Base-by-base conservation (phyloP, 2,888 invertebrate species). In the Erebia ligea region DNA sequence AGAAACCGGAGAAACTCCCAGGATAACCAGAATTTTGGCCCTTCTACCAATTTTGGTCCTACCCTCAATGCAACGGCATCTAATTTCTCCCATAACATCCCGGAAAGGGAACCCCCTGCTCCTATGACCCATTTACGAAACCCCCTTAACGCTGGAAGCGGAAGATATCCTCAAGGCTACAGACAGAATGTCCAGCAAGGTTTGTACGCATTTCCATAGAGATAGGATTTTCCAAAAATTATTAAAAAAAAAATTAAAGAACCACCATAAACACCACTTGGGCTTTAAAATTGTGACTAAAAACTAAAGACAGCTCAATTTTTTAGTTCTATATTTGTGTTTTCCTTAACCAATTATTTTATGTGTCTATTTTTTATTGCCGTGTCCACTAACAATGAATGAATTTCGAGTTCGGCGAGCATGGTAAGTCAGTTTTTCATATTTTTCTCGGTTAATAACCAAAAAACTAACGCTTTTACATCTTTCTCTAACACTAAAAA, bases 141-240 rank as follows among this genome's bases (percentile, higher is more conserved):
- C 77, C 90, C 89, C 13, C 80, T 91, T 57, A 92, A 92, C 80
- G 74, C 89, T 9, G 93, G 93, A 77, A 93, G 92, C 77, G 92
- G 92, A 65, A 81, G 94, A 80, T 91, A 91, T 76, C 92, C 92
- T 0, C 90, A 86, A 70, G 93, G 92, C 78, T 92, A 92, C 80
- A 84, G 93, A 75, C 93, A 88, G 73, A 92, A 92, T 75, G 88
- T 87, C 77, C 93, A 92, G 73, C 94, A 94, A 94, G 94, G 94
- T 94, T 89, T 88, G 91, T 92, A 88, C 85, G 84, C 85, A 82
- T 79, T 80, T 58, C 17, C 52, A 67, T 74, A 72, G 89, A 90
- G 88, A 90, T 88, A 89, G 89, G 87, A 86, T 88, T 84, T 74
- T 76, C 71, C 78, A 80, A 83, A 84, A 80, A 81, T 57, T 45